These are phyloP conservation scores for Andrena dorsata DNA, from an alignment of 2,888 invertebrate species.

Conservation along the genomic window DNA sequence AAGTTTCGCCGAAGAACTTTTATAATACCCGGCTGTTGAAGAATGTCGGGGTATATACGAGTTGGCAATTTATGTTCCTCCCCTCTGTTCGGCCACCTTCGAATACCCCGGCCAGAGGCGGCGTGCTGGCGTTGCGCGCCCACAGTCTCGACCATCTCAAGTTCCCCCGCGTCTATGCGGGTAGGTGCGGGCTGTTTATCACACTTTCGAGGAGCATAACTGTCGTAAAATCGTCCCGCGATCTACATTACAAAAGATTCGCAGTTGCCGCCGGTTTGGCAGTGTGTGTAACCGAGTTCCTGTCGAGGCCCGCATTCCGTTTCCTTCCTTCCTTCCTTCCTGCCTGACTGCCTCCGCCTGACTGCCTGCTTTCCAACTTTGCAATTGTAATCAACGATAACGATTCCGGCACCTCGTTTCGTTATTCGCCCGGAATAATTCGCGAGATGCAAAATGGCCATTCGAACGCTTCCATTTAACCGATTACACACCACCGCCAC, in stretches of 20 bases:
- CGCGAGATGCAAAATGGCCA: conserved; percentile 64
- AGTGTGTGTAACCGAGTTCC: conserved; percentile 54
- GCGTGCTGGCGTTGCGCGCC: conserved; percentile 5
- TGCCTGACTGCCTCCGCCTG: conserved; percentile 28
- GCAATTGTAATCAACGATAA: conserved; percentile 75
- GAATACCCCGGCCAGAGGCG: conserved; percentile 30
- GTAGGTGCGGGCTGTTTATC: conserved; percentile 69
- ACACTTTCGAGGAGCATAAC: conserved; percentile 70
- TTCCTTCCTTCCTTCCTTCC: conserved; percentile 61
- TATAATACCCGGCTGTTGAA: conserved; percentile 82
- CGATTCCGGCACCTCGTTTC: conserved; percentile 70
- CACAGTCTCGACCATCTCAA: conserved; percentile 33
- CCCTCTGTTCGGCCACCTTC: conserved; percentile 45
- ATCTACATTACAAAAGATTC: conserved; percentile 74
- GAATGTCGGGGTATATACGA: conserved; percentile 82
- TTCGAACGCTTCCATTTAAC: conserved; percentile 59
- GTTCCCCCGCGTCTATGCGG: conserved; percentile 45
- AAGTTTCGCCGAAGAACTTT: conserved; percentile 83
- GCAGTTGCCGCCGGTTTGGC: conserved; percentile 52
- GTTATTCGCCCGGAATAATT: conserved; percentile 68
- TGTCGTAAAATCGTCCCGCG: conserved; percentile 70
- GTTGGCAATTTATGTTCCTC: conserved; percentile 81
- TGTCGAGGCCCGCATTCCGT: conserved; percentile 35
- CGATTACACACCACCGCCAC: conserved; percentile 36
- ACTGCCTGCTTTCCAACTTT: conserved; percentile 61